Conservation (phyloP, 2,113 vertebrate genomes). For the Austrofundulus limnaeus region DNA sequence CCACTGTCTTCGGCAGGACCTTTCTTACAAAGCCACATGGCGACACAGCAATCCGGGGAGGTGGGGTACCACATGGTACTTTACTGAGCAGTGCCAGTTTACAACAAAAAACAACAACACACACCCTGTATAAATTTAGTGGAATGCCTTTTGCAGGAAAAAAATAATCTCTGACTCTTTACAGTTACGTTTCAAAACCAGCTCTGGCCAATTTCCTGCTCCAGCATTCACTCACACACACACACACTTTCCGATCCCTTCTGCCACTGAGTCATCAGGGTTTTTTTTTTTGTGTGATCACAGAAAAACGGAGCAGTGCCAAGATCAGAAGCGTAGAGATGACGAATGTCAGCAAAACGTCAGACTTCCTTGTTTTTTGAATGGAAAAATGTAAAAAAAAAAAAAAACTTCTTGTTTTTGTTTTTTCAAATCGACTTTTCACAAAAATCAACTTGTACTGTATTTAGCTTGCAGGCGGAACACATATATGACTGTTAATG, state of each 20-base stretch:
- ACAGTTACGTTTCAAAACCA: constrained; percentile 50
- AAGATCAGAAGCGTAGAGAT: not conserved
- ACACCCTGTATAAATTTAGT: constrained; percentile 33
- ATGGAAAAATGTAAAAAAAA: constrained; percentile 12
- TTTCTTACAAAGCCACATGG: constrained; percentile 45
- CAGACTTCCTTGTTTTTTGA: constrained; percentile 36
- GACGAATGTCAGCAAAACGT: constrained; percentile 42
- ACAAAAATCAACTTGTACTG: constrained; percentile 75
- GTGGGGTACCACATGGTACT: constrained; percentile 48
- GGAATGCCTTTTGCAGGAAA: constrained; percentile 32
- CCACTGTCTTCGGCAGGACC: constrained; percentile 27
- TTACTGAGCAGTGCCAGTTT: constrained; percentile 59
- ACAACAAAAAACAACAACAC: constrained; percentile 52
- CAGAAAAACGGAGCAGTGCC: constrained; percentile 2
- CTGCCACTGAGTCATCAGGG: not conserved
- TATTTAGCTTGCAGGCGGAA: constrained; percentile 59
- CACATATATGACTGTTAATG: constrained; percentile 61
- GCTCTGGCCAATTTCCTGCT: constrained; percentile 47
- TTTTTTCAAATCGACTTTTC: constrained; percentile 56
- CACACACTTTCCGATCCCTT: not conserved
- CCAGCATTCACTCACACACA: constrained; percentile 29
- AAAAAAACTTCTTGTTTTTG: constrained; percentile 17
- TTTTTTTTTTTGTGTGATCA: constrained; percentile 9
- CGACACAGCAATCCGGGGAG: constrained; percentile 6
- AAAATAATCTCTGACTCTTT: constrained; percentile 26